Evolutionary conservation across 2,888 invertebrate genomes (phyloP).

Genomic region (Metacarcinus magister): DNA sequence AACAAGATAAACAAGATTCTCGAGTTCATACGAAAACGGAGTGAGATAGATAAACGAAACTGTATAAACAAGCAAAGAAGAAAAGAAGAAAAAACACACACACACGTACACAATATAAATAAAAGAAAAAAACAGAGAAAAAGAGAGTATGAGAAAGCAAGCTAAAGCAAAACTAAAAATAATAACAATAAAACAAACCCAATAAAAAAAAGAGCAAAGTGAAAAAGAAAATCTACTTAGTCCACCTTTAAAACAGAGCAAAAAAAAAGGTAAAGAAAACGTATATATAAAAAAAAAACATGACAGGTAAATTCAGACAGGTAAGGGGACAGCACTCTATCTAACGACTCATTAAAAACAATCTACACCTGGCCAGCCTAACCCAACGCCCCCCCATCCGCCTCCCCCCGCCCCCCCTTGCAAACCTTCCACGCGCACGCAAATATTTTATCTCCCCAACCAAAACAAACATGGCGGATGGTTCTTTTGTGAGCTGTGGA

Average conservation of each 20-base stretch:
- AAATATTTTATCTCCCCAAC: conserved; percentile 52
- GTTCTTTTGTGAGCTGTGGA: conserved; percentile 15
- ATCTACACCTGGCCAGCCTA: neutral
- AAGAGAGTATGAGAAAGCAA: neutral
- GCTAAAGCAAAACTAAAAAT: neutral
- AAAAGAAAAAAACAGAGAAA: neutral
- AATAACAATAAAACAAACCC: neutral
- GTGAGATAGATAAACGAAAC: conserved; percentile 3
- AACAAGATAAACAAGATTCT: neutral
- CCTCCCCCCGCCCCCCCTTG: neutral
- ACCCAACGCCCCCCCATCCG: neutral
- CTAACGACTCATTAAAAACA: neutral
- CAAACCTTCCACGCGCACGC: conserved; percentile 9
- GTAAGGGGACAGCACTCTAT: neutral
- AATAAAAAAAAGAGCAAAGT: too few species aligned
- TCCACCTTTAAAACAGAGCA: neutral
- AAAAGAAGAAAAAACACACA: neutral
- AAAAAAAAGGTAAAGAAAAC: neutral
- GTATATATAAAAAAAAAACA: neutral
- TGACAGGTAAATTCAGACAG: neutral
- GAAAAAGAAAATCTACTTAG: too few species aligned
- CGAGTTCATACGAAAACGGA: neutral
- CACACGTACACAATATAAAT: neutral
- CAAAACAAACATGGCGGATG: conserved; percentile 58
- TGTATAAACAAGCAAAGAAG: neutral